Evolutionary conservation across 2,888 invertebrate genomes (phyloP), one percentile per base, ranked within the genome.

Genomic region (Apamea monoglypha): DNA sequence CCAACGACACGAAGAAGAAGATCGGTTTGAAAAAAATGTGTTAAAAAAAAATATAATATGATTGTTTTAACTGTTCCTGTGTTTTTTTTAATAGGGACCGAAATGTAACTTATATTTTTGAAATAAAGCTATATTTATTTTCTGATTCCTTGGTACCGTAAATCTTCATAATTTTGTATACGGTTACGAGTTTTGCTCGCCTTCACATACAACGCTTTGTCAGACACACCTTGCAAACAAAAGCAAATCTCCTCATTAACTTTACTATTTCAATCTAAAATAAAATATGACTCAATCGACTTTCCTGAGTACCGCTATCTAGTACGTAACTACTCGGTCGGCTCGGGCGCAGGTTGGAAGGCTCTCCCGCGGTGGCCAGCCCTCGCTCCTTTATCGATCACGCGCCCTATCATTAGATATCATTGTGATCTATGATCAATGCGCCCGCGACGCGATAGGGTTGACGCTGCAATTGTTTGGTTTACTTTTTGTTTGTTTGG

Each of bases 341-440:
- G 80, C 82, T 64, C 80, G 64, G 72, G 67, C 81, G 80, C 88
- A 90, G 90, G 87, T 91, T 88, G 87, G 91, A 91, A 92, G 92
- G 93, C 92, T 93, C 94, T 93, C 94, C 93, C 93, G 95, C 94
- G 95, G 95, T 94, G 95, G 95, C 93, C 92, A 92, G 91, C 87
- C 88, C 89, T 87, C 89, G 90, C 90, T 93, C 93, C 94, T 95
- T 95, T 95, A 95, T 94, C 95, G 95, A 95, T 95, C 94, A 94
- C 90, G 92, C 92, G 93, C 93, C 94, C 95, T 96, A 96, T 96
- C 96, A 96, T 96, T 96, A 96, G 95, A 95, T 95, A 95, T 96
- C 96, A 96, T 96, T 96, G 96, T 96, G 95, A 95, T 95, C 94
- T 94, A 94, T 95, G 95, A 96, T 96, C 95, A 93, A 94, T 94